Percentiles rank a stretch among this genome's conserved stretches.
phyloP scores from a whole-genome alignment of 2,888 invertebrate genomes.

The Agrotis puta region DNA sequence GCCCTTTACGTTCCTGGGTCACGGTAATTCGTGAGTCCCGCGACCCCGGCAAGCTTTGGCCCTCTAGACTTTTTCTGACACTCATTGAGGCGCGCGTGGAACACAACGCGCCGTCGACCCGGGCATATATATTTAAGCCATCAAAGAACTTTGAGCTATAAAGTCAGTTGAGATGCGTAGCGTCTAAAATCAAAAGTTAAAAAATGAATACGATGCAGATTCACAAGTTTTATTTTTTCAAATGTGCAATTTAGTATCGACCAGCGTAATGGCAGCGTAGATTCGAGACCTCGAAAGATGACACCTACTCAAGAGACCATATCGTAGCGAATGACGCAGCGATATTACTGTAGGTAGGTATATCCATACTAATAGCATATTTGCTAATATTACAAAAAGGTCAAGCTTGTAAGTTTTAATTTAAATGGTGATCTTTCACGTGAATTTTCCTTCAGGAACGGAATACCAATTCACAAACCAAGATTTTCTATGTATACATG shows the following conservation, averaged over 20 bases:
- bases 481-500: too few relatives aligned
- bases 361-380: neutral
- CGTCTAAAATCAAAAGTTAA: neutral
- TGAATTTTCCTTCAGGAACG: too few relatives aligned
- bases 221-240: neutral
- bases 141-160: neutral
- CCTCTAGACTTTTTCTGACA: too few relatives aligned
- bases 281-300: conserved; percentile 31
- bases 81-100: too few relatives aligned
- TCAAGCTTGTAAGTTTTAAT: neutral
- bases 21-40: too few relatives aligned
- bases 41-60: too few relatives aligned
- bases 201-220: neutral
- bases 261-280: neutral
- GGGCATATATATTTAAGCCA: too few relatives aligned
- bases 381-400: neutral
- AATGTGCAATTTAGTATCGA: neutral
- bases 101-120: too few relatives aligned
- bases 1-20: too few relatives aligned
- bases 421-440: neutral
- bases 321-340: conserved; percentile 41
- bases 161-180: neutral
- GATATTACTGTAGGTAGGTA: conserved; percentile 9
- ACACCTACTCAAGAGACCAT: conserved; percentile 42
- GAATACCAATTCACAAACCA: too few relatives aligned